These are phyloP conservation scores for Brachyptera risi DNA, from an alignment of 2,888 invertebrate genomes.

Conservation along the genomic window DNA sequence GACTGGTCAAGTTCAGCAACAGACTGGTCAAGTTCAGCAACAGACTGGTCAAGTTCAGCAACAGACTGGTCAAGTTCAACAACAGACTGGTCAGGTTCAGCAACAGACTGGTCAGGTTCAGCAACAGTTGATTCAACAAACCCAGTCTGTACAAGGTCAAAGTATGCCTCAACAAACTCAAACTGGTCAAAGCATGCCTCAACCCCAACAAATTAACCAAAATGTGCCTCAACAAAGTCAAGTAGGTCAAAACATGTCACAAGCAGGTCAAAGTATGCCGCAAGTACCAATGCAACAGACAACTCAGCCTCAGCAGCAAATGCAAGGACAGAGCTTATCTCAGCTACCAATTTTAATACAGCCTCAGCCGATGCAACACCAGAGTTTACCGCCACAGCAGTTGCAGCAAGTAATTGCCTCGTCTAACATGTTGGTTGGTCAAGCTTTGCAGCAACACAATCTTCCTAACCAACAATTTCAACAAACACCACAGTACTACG, in stretches of 20 bases:
- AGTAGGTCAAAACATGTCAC: background rate
- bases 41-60: too few relatives aligned
- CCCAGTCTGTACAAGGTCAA: too few relatives aligned
- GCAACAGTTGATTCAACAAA: background rate
- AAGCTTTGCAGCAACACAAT: constrained; percentile 46
- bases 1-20: too few relatives aligned
- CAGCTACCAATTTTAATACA: constrained; percentile 34
- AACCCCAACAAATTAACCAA: too few relatives aligned
- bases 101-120: background rate
- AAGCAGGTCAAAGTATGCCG: constrained; percentile 1
- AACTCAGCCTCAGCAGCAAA: constrained; percentile 10
- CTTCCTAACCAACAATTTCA: background rate
- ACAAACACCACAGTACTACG: background rate
- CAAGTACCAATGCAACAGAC: background rate
- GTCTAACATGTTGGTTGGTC: too few relatives aligned
- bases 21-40: too few relatives aligned
- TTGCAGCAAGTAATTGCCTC: constrained; percentile 39
- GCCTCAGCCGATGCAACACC: constrained; percentile 36
- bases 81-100: too few relatives aligned
- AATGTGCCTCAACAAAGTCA: background rate
- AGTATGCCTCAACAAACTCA: too few relatives aligned
- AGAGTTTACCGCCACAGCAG: constrained; percentile 40
- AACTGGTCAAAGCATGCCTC: background rate
- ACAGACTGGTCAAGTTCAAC: too few relatives aligned
- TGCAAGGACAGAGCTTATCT: constrained; percentile 25